Evolutionary conservation across 2,888 invertebrate species (phyloP).

Genomic region (Ormyrus nitidulus): DNA sequence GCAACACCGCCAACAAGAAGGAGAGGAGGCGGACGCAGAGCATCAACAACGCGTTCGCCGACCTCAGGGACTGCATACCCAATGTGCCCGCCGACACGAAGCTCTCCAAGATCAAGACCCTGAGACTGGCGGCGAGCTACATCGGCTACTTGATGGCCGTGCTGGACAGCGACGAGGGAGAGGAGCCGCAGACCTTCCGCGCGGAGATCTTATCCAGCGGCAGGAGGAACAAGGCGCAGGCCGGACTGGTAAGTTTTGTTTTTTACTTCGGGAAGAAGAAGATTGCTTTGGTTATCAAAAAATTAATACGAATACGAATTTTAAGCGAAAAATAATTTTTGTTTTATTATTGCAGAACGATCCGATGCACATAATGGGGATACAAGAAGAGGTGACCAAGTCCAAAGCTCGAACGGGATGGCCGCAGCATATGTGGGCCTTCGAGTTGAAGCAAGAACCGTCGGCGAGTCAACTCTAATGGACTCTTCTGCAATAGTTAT

Average conservation of each 20-base stretch:
- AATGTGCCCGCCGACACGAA: conserved; percentile 98
- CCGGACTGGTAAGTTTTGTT: conserved; percentile 62
- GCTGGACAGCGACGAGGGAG: conserved; percentile 88
- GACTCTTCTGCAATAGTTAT: neutral
- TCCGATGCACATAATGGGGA: conserved; percentile 62
- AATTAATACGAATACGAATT: too few relatives aligned
- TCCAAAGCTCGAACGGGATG: conserved; percentile 95
- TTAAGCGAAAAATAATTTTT: too few relatives aligned
- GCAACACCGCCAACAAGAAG: conserved; percentile 96
- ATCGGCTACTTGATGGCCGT: conserved; percentile 95
- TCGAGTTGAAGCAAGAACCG: conserved; percentile 85
- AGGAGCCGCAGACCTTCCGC: conserved; percentile 89
- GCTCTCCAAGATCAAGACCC: conserved; percentile 96
- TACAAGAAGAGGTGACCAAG: conserved; percentile 73
- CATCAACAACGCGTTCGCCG: conserved; percentile 96
- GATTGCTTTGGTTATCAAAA: too few relatives aligned
- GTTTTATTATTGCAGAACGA: conserved; percentile 67
- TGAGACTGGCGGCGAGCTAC: conserved; percentile 93
- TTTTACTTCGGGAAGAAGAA: too few relatives aligned
- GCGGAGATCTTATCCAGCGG: conserved; percentile 83
- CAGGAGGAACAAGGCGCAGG: conserved; percentile 69
- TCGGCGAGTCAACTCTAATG: conserved; percentile 67
- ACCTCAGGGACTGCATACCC: conserved; percentile 94
- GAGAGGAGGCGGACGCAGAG: conserved; percentile 93
- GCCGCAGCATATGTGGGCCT: conserved; percentile 98